These are phyloP conservation scores for Orchestia grillus DNA, from an alignment of 1,140 invertebrate genomes.

Conservation along the genomic window DNA sequence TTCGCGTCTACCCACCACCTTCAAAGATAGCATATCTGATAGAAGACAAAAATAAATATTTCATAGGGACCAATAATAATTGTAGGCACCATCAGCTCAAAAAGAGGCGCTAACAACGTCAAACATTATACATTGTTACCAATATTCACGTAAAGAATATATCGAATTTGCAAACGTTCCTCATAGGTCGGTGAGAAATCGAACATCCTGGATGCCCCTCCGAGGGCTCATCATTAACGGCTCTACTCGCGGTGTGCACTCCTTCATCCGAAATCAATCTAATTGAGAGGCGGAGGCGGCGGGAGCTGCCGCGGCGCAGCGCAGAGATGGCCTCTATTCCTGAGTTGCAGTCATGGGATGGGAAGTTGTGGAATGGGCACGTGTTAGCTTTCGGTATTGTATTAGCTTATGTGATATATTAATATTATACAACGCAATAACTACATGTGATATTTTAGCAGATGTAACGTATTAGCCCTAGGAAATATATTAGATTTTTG, in stretches of 20 bases:
- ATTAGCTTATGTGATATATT: no score
- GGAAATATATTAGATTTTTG: no score
- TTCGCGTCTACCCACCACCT: no score
- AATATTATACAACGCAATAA: no score
- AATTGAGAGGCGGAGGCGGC: not conserved
- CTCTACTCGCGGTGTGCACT: not conserved
- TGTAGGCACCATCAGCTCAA: not conserved
- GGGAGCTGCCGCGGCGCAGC: not conserved
- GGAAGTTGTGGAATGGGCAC: no score
- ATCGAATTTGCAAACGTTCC: not conserved
- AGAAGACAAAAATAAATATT: no score
- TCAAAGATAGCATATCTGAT: no score
- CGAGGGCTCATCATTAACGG: not conserved
- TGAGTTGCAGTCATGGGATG: no score
- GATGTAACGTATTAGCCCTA: no score
- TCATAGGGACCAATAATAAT: not conserved
- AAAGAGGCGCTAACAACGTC: not conserved
- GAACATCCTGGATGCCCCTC: not conserved
- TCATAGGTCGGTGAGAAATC: not conserved
- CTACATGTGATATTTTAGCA: no score
- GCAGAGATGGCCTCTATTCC: not conserved
- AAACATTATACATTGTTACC: not conserved
- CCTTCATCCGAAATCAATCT: constrained; percentile 14
- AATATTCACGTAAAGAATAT: no score
- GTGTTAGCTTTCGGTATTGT: no score